Percentiles rank a stretch among this genome's conserved stretches.
phyloP scores from a whole-genome alignment of 2,113 vertebrate genomes.

The Mellivora capensis region DNA sequence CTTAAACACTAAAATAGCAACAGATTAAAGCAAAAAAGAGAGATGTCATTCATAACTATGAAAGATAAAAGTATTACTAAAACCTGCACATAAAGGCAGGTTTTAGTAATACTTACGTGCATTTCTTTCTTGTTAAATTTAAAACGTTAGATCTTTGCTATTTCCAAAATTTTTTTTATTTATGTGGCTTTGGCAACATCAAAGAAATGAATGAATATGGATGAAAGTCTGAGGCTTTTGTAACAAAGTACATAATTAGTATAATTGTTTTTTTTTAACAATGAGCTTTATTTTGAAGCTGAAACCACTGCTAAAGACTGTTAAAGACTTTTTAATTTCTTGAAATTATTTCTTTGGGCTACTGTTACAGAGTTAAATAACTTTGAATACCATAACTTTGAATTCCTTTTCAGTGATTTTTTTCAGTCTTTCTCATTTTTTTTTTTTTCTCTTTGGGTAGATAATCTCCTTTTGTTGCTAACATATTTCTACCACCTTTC shows the following conservation, averaged over 20 bases:
- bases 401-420: neutral
- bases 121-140: slow-evolving; percentile 4
- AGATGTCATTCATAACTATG: neutral
- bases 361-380: neutral
- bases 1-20: slow-evolving; percentile 2
- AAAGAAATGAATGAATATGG: neutral
- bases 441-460: slow-evolving; percentile 5
- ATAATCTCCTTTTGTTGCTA: neutral
- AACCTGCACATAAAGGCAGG: too few relatives aligned
- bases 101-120: too few relatives aligned
- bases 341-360: neutral
- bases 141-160: neutral
- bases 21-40: neutral
- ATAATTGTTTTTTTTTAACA: neutral
- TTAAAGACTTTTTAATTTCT: slow-evolving; percentile 2
- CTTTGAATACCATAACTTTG: neutral
- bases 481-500: neutral
- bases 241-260: neutral
- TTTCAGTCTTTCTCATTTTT: neutral
- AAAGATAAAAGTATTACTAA: neutral
- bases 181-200: neutral
- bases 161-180: slow-evolving; percentile 7
- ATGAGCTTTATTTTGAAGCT: slow-evolving; percentile 57
- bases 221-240: neutral
- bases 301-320: slow-evolving; percentile 49